A percentile compares a stretch with the other conserved stretches of the same genome.
Conservation (phyloP, 2,113 vertebrate species). For the Pycnonotus jocosus region DNA sequence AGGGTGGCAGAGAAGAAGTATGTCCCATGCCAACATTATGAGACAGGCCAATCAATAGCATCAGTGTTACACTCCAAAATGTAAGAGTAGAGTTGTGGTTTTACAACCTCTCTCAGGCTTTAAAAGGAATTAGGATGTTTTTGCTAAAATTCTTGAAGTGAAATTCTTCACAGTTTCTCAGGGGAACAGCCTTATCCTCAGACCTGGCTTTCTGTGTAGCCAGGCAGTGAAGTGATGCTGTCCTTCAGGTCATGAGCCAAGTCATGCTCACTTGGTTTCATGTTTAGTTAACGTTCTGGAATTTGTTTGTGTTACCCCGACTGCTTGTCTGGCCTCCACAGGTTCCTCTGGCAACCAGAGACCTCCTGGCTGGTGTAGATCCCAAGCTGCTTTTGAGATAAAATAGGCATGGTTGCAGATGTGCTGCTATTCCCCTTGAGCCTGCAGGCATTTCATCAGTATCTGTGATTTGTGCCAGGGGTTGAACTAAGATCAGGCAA, state of each 20-base stretch:
- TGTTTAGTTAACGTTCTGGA: conserved; percentile 15
- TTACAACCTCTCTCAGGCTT: not conserved
- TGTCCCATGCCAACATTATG: not conserved
- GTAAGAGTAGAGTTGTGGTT: not conserved
- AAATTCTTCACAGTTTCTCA: not conserved
- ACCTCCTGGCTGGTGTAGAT: not conserved
- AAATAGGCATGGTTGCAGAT: conserved; percentile 30
- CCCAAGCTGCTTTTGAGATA: conserved; percentile 13
- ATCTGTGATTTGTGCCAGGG: not conserved
- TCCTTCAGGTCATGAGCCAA: not conserved
- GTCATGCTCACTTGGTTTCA: not conserved
- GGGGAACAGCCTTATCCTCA: not conserved
- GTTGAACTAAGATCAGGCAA: conserved; percentile 11
- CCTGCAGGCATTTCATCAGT: conserved; percentile 12
- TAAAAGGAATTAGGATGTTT: not conserved
- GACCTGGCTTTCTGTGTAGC: not conserved
- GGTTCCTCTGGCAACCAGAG: conserved; percentile 19
- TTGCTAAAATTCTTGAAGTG: not conserved
- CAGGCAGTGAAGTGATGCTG: not conserved
- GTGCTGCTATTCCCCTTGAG: conserved; percentile 16
- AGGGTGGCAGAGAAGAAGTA: not conserved
- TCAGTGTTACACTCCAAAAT: not conserved
- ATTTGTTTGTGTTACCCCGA: conserved; percentile 23
- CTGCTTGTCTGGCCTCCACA: not conserved
- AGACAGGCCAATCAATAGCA: not conserved